Evolutionary conservation across 64 coral and sea anemone species (phyloP).

Genomic region (Pachyseris speciosa): DNA sequence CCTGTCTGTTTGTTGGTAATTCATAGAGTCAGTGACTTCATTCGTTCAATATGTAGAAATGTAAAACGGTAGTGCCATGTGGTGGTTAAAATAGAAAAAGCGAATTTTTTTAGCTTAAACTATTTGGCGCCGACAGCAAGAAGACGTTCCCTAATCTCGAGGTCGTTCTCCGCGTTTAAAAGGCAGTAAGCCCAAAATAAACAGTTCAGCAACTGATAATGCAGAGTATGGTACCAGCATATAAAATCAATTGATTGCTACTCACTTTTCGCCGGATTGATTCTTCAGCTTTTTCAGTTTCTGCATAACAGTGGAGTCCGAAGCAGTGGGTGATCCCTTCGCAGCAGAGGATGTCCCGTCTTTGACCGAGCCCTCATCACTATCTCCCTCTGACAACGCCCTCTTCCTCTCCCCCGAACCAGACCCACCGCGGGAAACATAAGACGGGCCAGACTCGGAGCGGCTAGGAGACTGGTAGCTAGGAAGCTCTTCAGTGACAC

Average conservation of each 20-base stretch:
- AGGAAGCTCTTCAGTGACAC: constrained; percentile 77
- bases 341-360: constrained; percentile 32
- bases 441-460: constrained; percentile 64
- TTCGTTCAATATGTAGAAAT: too few relatives aligned
- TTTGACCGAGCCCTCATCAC: constrained; percentile 81
- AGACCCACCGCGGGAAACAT: constrained; percentile 1
- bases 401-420: constrained; percentile 56
- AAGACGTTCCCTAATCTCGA: too few relatives aligned
- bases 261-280: constrained; percentile 91
- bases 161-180: too few relatives aligned
- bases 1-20: too few relatives aligned
- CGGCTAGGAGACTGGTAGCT: constrained; percentile 66
- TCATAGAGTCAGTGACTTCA: too few relatives aligned
- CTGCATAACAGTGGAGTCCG: constrained; percentile 79
- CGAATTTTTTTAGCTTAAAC: too few relatives aligned
- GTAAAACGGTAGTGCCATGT: too few relatives aligned
- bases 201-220: too few relatives aligned
- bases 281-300: constrained; percentile 84
- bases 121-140: too few relatives aligned
- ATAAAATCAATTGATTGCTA: not conserved
- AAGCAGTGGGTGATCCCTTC: constrained; percentile 59
- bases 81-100: too few relatives aligned
- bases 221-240: too few relatives aligned
- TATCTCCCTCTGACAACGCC: constrained; percentile 86
- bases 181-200: too few relatives aligned